Conservation (phyloP, 2,888 invertebrate species). For the Augochlorella aurata region DNA sequence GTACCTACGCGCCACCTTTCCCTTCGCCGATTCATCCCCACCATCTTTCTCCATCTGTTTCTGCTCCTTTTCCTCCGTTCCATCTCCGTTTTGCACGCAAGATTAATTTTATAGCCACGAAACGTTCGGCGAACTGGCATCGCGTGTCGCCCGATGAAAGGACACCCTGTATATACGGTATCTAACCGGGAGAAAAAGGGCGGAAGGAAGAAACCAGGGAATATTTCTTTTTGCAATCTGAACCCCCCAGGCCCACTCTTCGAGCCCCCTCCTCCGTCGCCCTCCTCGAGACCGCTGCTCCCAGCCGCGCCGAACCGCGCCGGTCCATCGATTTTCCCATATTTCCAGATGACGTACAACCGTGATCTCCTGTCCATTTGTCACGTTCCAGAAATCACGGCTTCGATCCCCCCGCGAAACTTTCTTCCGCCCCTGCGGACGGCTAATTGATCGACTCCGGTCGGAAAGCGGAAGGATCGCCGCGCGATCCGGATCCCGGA, state of each 20-base stretch:
- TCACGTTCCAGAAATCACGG: slow-evolving; percentile 48
- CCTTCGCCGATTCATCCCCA: not conserved
- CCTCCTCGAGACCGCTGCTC: too few relatives aligned
- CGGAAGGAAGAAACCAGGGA: slow-evolving; percentile 57
- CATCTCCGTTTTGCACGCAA: slow-evolving; percentile 68
- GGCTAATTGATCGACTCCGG: slow-evolving; percentile 22
- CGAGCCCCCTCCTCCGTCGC: slow-evolving; percentile 10
- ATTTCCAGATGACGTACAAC: slow-evolving; percentile 55
- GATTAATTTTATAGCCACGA: slow-evolving; percentile 68
- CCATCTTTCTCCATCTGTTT: slow-evolving; percentile 55
- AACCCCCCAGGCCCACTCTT: slow-evolving; percentile 26
- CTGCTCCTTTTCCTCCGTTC: slow-evolving; percentile 51
- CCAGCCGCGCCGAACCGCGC: too few relatives aligned
- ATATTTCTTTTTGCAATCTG: slow-evolving; percentile 61
- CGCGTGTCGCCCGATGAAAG: slow-evolving; percentile 63
- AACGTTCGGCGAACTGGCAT: slow-evolving; percentile 57
- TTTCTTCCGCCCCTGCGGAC: slow-evolving; percentile 11
- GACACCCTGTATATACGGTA: slow-evolving; percentile 53
- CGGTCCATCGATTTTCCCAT: slow-evolving; percentile 60
- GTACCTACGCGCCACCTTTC: not conserved
- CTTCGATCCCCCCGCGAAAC: not conserved
- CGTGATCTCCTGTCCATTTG: slow-evolving; percentile 50
- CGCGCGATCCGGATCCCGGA: not conserved
- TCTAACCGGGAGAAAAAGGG: slow-evolving; percentile 55
- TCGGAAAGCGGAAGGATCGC: slow-evolving; percentile 15